Evolutionary conservation across 2,888 invertebrate genomes (phyloP), one percentile per base, ranked within the genome.

Genomic region (Drosophila paramelanica): DNA sequence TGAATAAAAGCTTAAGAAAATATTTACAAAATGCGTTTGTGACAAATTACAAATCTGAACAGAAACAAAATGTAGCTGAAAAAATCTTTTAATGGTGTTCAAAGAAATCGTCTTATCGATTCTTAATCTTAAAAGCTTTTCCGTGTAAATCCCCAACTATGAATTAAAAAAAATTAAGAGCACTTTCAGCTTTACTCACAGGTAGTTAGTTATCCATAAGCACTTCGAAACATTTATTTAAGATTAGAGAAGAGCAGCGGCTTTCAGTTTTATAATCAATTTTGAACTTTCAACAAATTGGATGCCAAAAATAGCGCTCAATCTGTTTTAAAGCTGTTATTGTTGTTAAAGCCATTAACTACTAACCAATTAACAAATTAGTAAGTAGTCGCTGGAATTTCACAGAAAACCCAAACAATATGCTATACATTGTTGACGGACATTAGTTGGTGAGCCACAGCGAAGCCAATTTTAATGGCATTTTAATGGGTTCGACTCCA

Each of bases 391-490:
- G 53, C 25, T 51, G 51, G 49, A 27, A 42, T 38, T 57, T 51
- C 42, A 49, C 57, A 41, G 45, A 51, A 14, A 25, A 42, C 51
- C 55, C 42, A 60, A 53, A 67, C 74, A 51, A 51, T 47, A 33
- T 74, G 65, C 70, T 67, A 59, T 64, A 59, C 75, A 56, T 38
- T 62, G 72, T 66, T 67, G 74, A 67, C 59, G 61, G 62, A 70
- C 68, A 73, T 73, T 73, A 69, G 67, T 58, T 68, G 51, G 45
- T 17, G 59, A 67, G 65, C 25, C 66, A 13, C 33, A 67, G 51
- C 53, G 75, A 61, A 69, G 67, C 75, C 72, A 75, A 77, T 70
- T 82, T 85, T 82, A 82, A 82, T 82, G 86, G 67, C 69, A 76
- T 80, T 85, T 82, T 85, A 82, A 80, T 82, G 86, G 82, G 78